phyloP scores from a whole-genome alignment of 1,140 invertebrate species.

The Charaxes varanes region DNA sequence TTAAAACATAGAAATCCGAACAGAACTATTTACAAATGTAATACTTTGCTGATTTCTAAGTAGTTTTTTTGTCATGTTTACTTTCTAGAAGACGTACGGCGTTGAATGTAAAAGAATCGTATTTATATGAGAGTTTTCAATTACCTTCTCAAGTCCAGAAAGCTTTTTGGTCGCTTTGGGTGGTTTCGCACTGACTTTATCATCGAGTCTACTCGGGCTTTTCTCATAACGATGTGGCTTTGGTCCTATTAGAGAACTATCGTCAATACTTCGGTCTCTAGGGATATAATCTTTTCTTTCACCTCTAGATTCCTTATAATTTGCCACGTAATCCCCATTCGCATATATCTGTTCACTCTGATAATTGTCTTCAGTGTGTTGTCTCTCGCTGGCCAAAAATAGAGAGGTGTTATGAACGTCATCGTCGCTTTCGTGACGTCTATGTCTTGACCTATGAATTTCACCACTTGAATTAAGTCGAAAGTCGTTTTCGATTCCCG shows the following conservation, averaged over 20 bases:
- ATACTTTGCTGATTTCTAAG: too few species aligned
- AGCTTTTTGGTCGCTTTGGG: conserved; percentile 77
- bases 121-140: background rate
- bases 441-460: conserved; percentile 59
- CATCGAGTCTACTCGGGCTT: conserved; percentile 58
- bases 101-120: too few species aligned
- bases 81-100: too few species aligned
- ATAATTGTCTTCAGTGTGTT: conserved; percentile 78
- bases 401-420: conserved; percentile 78
- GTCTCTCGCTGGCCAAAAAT: conserved; percentile 79
- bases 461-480: conserved; percentile 80
- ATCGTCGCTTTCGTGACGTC: conserved; percentile 75
- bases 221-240: conserved; percentile 75
- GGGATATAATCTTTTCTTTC: conserved; percentile 74
- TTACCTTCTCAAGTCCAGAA: conserved; percentile 79
- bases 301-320: conserved; percentile 53
- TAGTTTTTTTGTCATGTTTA: too few species aligned
- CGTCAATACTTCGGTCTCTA: conserved; percentile 77
- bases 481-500: conserved; percentile 86
- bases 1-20: conserved; percentile 7
- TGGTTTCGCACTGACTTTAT: conserved; percentile 74
- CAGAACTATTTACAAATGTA: background rate
- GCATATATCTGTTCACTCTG: conserved; percentile 62
- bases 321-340: conserved; percentile 53
- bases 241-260: conserved; percentile 77